Percentiles rank a stretch among this genome's conserved stretches.
These are phyloP conservation scores for Heptranchias perlo DNA, from an alignment of 2,113 vertebrate species.

Conservation along the genomic window DNA sequence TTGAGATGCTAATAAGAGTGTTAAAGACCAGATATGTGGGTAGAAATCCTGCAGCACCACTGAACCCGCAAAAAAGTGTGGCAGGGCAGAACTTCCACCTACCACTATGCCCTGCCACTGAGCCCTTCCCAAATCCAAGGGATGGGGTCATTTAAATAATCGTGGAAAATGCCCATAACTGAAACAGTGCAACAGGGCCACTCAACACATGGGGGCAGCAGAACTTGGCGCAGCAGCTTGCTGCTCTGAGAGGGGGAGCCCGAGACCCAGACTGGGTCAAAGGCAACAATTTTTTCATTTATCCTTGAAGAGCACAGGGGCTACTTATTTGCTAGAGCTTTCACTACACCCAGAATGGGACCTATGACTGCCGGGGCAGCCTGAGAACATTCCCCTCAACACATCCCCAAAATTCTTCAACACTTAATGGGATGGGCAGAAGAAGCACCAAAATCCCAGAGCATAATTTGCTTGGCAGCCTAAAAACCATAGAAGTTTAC, in stretches of 20 bases:
- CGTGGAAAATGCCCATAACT: neutral
- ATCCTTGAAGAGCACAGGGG: neutral
- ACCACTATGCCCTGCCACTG: neutral
- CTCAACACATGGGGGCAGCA: neutral
- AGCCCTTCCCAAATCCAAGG: neutral
- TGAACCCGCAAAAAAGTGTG: neutral
- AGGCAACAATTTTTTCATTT: neutral
- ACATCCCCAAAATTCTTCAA: neutral
- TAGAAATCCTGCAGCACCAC: neutral
- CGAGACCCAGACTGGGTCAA: neutral
- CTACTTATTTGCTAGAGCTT: neutral
- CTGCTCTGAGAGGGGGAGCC: neutral
- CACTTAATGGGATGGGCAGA: neutral
- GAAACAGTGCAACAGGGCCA: neutral
- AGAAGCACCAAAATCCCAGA: neutral
- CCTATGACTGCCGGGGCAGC: too few species aligned
- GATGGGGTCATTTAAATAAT: neutral
- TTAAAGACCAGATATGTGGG: neutral
- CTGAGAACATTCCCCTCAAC: neutral
- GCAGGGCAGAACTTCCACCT: neutral
- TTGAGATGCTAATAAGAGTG: neutral
- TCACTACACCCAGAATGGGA: neutral
- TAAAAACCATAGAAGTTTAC: neutral
- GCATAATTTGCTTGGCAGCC: neutral
- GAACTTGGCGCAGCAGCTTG: neutral